phyloP scores from a whole-genome alignment of 2,888 invertebrate species.

The Agrotis puta region DNA sequence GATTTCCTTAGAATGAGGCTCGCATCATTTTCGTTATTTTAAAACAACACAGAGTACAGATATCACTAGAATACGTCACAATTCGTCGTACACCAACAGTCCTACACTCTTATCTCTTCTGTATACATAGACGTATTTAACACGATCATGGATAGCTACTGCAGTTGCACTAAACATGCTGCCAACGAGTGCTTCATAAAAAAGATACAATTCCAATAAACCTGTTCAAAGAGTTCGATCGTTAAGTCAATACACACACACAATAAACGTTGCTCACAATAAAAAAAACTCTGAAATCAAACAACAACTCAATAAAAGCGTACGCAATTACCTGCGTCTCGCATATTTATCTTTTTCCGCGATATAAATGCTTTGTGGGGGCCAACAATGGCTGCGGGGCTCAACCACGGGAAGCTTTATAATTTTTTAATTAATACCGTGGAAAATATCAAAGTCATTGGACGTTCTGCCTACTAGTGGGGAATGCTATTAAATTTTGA shows the following conservation, averaged over 20 bases:
- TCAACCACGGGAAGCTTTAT: constrained; percentile 86
- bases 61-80: too few species aligned
- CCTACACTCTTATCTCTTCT: too few species aligned
- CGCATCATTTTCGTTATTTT: constrained; percentile 18
- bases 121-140: background rate
- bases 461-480: constrained; percentile 81
- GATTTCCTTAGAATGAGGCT: constrained; percentile 56
- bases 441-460: constrained; percentile 91
- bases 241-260: constrained; percentile 65
- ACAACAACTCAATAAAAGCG: constrained; percentile 88
- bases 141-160: background rate
- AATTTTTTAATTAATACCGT: constrained; percentile 91
- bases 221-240: constrained; percentile 60
- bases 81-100: too few species aligned
- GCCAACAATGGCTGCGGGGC: constrained; percentile 80
- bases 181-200: background rate
- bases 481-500: constrained; percentile 84
- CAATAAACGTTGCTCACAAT: constrained; percentile 77
- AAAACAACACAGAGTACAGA: background rate
- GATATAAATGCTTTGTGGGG: constrained; percentile 86
- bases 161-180: background rate
- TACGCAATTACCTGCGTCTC: constrained; percentile 87
- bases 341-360: constrained; percentile 89
- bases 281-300: constrained; percentile 87
- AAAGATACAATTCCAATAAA: constrained; percentile 50